Evolutionary conservation across 30 jellyfish, hydroid and myxozoan species (phyloP).

Genomic region (Calvadosia cruxmelitensis): DNA sequence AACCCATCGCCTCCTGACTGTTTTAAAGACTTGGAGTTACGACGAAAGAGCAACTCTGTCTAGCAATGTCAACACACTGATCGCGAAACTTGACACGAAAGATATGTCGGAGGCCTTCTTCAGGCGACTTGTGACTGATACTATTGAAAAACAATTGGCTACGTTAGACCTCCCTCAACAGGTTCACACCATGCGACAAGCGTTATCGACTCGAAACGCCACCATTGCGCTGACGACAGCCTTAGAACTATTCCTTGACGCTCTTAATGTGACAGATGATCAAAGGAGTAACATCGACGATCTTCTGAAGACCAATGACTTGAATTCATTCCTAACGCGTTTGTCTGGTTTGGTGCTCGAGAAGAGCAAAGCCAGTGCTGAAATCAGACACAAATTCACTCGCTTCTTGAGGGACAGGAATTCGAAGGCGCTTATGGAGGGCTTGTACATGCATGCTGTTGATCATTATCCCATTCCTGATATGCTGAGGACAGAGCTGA

Average conservation of each 20-base stretch:
- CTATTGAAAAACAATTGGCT: neutral
- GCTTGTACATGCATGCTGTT: neutral
- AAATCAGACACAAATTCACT: neutral
- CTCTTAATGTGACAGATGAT: neutral
- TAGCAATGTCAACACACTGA: neutral
- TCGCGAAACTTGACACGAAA: neutral
- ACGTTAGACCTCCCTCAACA: constrained; percentile 8
- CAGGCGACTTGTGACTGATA: neutral
- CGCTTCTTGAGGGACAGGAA: neutral
- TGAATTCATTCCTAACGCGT: neutral
- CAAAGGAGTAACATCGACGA: neutral
- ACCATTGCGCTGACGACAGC: neutral
- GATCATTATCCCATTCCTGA: neutral
- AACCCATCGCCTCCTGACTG: neutral
- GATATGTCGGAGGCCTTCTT: neutral
- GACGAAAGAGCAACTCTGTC: neutral
- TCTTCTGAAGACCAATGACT: neutral
- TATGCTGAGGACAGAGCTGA: neutral
- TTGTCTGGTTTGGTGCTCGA: neutral
- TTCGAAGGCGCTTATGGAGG: neutral
- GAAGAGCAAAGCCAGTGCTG: neutral
- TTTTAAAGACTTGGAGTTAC: constrained; percentile 20
- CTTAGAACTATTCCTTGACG: neutral
- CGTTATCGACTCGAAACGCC: neutral
- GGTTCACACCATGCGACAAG: neutral